These are phyloP conservation scores for Barbus barbus DNA, from an alignment of 2,113 vertebrate species.

Conservation along the genomic window DNA sequence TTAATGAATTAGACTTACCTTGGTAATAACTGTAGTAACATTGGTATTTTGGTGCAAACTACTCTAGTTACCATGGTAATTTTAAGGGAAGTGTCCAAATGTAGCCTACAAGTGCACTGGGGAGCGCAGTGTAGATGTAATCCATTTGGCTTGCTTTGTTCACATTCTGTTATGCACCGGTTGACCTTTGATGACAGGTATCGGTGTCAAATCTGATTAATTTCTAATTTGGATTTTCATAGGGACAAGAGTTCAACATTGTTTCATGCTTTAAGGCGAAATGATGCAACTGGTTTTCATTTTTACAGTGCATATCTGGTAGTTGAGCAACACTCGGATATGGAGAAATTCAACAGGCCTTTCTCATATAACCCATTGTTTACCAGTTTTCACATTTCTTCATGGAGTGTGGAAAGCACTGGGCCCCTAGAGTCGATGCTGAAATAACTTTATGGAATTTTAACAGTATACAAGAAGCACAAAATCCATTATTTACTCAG, in stretches of 20 bases:
- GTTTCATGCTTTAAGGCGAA: background rate
- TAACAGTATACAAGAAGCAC: background rate
- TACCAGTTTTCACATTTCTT: background rate
- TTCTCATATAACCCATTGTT: background rate
- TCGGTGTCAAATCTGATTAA: background rate
- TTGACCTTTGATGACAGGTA: background rate
- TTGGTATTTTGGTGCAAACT: background rate
- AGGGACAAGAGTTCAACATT: background rate
- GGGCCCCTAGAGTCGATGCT: background rate
- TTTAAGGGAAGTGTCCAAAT: background rate
- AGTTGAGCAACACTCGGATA: constrained; percentile 4
- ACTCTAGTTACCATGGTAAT: background rate
- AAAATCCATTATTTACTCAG: background rate
- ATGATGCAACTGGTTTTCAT: background rate
- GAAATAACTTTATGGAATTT: no score
- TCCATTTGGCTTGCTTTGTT: constrained; percentile 1
- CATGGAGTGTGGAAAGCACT: background rate
- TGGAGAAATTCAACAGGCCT: constrained; percentile 18
- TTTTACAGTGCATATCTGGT: constrained; percentile 15
- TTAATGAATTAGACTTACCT: background rate
- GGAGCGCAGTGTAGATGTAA: background rate
- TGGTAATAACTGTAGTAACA: background rate
- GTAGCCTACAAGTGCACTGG: background rate
- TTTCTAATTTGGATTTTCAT: background rate
- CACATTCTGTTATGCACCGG: background rate